Evolutionary conservation across 2,888 invertebrate species (phyloP), one percentile per base, ranked within the genome.

Genomic region (Ormia ochracea): DNA sequence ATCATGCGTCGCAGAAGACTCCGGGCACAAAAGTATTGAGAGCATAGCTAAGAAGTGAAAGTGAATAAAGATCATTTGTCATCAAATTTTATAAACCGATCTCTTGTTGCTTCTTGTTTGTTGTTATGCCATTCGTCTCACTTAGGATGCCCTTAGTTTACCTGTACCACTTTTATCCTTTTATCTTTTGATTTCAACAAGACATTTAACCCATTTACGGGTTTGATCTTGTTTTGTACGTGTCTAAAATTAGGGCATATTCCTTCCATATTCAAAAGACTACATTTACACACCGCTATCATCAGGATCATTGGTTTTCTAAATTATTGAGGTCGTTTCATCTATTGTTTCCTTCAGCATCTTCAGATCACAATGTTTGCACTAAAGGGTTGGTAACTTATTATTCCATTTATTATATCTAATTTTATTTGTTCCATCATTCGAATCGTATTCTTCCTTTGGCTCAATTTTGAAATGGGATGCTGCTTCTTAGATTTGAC

Each of bases 1-100:
- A 88, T 89, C 88, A 89, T 85, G 87, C 87, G 83, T 85, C 84
- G 84, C 85, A 84, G 50, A 82, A 79, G 74, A 82, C 74, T 79
- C 82, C 83, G 83, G 82, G 82, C 82, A 74, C 19, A 72, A 7
- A 41, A 33, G 2, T 10, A 10, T 14, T 45, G 14, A 33, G 52
- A 10, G 28, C 28, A 58, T 28, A 31, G 59, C 68, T 19, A 31
- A 38, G 26, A 56, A 4, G n/a, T 48, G 19, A 38, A 52, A 12
- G 12, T 5, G 7, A 33, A 41, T 56, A 63, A 33, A 56, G 76
- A 76, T 69, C 43, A 69, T 76, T 76, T 61, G 52, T 72, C 63
- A 56, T 63, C 28, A 31, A 28, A 36, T 43, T 58, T 43, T 54
- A 38, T 63, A 54, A n/a, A 10, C 17, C 26, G 38, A 70, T 73